Base-by-base conservation (phyloP, 2,888 invertebrate species). In the Tetheella fluctuosa region DNA sequence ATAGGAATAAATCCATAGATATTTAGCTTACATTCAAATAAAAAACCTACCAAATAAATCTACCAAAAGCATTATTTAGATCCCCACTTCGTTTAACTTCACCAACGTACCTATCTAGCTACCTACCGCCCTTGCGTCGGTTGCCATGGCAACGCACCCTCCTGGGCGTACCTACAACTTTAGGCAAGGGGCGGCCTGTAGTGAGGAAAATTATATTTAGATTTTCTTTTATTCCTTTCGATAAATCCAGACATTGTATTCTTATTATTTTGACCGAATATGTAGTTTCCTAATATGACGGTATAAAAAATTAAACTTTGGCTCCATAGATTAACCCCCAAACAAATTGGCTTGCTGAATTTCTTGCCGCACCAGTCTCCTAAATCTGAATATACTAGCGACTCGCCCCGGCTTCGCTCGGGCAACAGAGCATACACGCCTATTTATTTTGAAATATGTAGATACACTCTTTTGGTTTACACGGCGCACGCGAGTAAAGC, bases 101-200 rank as follows among this genome's bases (percentile, higher is more conserved):
- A 30, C 1, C 23, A 3, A 23, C 15, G 15, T 15, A 53, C 25
- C n/a, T 25, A 25, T 25, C 30, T 28, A 28, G 15, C 61, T 61
- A 58, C 63, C 62, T 61, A 37, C 64, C 70, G 67, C 83, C 84
- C 80, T 66, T 17, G 7, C 70, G 84, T 63, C 84, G 80, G 89
- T 89, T 76, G 81, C 79, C 81, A 87, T 86, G 77, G 75, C 78
- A 74, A 89, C 88, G 63, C 73, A 67, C 79, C 79, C 78, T 68
- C 58, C 20, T 48, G 60, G 67, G 63, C 59, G 62, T 57, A 56
- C 59, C 61, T 58, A 60, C 59, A 15, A 37, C 15, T 37, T 37
- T 37, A 37, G 37, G 15, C 37, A 23, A 55, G 30, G 57, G 54
- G 62, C 59, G 42, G 42, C n/a, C 17, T 17, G n/a, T 42, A 42